These are phyloP conservation scores for Saccopteryx leptura DNA, from an alignment of 2,113 vertebrate species.

Conservation along the genomic window DNA sequence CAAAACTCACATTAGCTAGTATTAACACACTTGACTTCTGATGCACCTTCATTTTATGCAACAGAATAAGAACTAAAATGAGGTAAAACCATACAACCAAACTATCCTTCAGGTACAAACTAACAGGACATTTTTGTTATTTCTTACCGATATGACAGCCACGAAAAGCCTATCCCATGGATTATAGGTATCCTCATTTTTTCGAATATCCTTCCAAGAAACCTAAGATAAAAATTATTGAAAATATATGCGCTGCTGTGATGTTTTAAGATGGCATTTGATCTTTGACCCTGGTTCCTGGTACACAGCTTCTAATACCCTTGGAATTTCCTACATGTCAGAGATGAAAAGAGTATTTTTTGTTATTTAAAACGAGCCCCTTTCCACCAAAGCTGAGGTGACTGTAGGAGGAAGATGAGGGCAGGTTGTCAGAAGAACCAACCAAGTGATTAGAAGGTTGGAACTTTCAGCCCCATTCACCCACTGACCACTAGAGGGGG, in stretches of 20 bases:
- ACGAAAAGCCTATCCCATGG: slow-evolving; percentile 93
- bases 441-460: not conserved
- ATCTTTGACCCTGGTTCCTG: not conserved
- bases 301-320: not conserved
- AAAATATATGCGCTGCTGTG: not conserved
- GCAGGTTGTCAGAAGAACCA: not conserved
- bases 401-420: not conserved
- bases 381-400: not conserved
- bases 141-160: slow-evolving; percentile 92
- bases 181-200: slow-evolving; percentile 85
- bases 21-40: not conserved
- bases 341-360: not conserved
- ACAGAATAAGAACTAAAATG: not conserved
- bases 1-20: not conserved
- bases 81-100: not conserved
- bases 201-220: slow-evolving; percentile 89
- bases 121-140: not conserved
- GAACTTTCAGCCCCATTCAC: not conserved
- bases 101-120: not conserved
- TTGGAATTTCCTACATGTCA: not conserved
- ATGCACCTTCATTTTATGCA: not conserved
- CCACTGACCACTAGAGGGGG: accelerated
- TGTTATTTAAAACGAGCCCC: not conserved
- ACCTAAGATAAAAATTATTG: slow-evolving; percentile 79
- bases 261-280: not conserved